phyloP scores from a whole-genome alignment of 2,797 vertebrate species.

The Epinephelus awoara region DNA sequence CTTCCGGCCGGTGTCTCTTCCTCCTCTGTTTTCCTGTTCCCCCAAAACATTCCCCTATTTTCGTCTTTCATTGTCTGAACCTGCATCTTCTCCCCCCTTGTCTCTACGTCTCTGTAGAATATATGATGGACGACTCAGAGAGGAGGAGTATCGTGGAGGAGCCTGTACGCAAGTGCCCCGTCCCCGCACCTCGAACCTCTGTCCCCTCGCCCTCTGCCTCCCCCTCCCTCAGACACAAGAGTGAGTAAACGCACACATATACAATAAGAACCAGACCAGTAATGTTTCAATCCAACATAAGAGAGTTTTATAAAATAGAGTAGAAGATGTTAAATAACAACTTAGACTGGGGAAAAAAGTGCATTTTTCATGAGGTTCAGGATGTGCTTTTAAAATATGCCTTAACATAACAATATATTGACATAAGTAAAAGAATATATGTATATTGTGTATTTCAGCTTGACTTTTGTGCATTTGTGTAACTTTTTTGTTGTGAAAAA shows the following conservation, averaged over 20 bases:
- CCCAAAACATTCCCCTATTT: background rate
- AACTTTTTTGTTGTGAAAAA: background rate
- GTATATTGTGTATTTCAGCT: background rate
- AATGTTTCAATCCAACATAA: background rate
- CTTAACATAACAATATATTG: background rate
- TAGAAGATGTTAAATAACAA: background rate
- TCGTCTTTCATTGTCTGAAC: background rate
- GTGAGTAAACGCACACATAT: constrained; percentile 81
- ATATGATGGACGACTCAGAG: constrained; percentile 90
- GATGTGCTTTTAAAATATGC: background rate
- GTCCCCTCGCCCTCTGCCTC: constrained; percentile 90
- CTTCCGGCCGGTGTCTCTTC: background rate
- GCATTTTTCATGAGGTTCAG: constrained; percentile 8
- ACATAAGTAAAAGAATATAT: background rate
- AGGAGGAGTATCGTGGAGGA: constrained; percentile 84
- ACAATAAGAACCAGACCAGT: background rate
- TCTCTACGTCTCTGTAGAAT: constrained; percentile 82
- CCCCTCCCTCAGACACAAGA: constrained; percentile 92
- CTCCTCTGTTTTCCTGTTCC: background rate
- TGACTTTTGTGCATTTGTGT: background rate
- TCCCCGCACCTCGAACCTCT: constrained; percentile 88
- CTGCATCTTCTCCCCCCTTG: background rate
- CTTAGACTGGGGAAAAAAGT: background rate
- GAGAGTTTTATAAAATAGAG: background rate
- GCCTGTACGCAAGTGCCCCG: constrained; percentile 85